phyloP scores from a whole-genome alignment of 2,888 invertebrate species.

The Oxyteleia sp. region DNA sequence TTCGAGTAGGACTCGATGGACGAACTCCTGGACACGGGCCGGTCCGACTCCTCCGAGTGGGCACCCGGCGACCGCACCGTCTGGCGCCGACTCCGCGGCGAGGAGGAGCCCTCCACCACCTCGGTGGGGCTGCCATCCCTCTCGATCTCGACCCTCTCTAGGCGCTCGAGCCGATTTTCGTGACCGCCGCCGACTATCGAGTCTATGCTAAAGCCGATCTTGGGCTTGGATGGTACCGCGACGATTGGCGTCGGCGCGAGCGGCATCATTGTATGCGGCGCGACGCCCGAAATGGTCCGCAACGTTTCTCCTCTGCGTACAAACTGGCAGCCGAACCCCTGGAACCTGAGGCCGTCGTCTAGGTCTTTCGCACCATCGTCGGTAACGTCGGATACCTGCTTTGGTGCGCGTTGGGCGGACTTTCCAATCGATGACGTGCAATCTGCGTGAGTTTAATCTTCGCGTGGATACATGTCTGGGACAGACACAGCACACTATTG shows the following conservation, averaged over 20 bases:
- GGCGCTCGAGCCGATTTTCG: slow-evolving; percentile 79
- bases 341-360: not conserved
- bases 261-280: slow-evolving; percentile 94
- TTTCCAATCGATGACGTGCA: slow-evolving; percentile 19
- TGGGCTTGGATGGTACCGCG: slow-evolving; percentile 96
- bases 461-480: slow-evolving; percentile 21
- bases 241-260: slow-evolving; percentile 97
- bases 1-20: slow-evolving; percentile 86
- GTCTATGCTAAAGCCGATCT: slow-evolving; percentile 98
- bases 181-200: slow-evolving; percentile 94
- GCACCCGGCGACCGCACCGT: slow-evolving; percentile 88
- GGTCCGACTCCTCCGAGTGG: slow-evolving; percentile 88
- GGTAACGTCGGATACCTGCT: not conserved
- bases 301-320: slow-evolving; percentile 29
- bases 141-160: slow-evolving; percentile 83
- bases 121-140: slow-evolving; percentile 83
- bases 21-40: slow-evolving; percentile 85
- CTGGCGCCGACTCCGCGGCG: slow-evolving; percentile 80
- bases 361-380: slow-evolving; percentile 52
- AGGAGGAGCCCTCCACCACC: slow-evolving; percentile 84
- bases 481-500: slow-evolving; percentile 1
- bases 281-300: slow-evolving; percentile 67
- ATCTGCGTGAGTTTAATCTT: slow-evolving; percentile 18
- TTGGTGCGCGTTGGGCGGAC: not conserved
- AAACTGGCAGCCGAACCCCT: slow-evolving; percentile 4